Evolutionary conservation across 1,140 invertebrate species (phyloP).

Genomic region (Bicyclus anynana): DNA sequence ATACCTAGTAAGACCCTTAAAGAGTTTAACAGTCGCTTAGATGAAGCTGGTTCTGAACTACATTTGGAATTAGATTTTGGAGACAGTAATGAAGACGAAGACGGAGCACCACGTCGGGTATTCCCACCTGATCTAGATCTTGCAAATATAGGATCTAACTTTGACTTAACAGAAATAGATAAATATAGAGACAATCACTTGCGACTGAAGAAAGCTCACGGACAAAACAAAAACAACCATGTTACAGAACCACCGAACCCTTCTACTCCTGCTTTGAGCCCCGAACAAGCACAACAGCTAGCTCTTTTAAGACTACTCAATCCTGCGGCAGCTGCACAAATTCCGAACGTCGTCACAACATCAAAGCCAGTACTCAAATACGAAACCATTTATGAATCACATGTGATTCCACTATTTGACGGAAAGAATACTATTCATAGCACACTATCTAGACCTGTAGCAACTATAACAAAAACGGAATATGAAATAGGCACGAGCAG

Average conservation of each 20-base stretch:
- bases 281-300: slow-evolving; percentile 86
- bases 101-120: slow-evolving; percentile 79
- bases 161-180: slow-evolving; percentile 84
- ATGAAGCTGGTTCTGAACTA: slow-evolving; percentile 92
- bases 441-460: slow-evolving; percentile 86
- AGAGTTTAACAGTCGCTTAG: slow-evolving; percentile 90
- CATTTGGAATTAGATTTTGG: slow-evolving; percentile 90
- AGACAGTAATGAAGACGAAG: slow-evolving; percentile 86
- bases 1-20: slow-evolving; percentile 91
- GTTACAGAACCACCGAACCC: slow-evolving; percentile 68
- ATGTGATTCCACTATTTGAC: slow-evolving; percentile 87
- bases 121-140: slow-evolving; percentile 81
- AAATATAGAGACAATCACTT: slow-evolving; percentile 78
- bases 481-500: slow-evolving; percentile 86
- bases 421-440: slow-evolving; percentile 85
- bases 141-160: slow-evolving; percentile 82
- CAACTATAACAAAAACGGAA: slow-evolving; percentile 86
- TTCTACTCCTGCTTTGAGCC: slow-evolving; percentile 77
- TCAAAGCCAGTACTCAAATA: slow-evolving; percentile 85
- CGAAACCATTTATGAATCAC: slow-evolving; percentile 89
- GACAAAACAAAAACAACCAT: slow-evolving; percentile 72
- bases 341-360: slow-evolving; percentile 84
- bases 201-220: slow-evolving; percentile 79
- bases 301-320: slow-evolving; percentile 84
- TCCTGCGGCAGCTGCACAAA: slow-evolving; percentile 79